Conservation (phyloP, 2,797 vertebrate genomes). For the Pipistrellus nathusii region DNA sequence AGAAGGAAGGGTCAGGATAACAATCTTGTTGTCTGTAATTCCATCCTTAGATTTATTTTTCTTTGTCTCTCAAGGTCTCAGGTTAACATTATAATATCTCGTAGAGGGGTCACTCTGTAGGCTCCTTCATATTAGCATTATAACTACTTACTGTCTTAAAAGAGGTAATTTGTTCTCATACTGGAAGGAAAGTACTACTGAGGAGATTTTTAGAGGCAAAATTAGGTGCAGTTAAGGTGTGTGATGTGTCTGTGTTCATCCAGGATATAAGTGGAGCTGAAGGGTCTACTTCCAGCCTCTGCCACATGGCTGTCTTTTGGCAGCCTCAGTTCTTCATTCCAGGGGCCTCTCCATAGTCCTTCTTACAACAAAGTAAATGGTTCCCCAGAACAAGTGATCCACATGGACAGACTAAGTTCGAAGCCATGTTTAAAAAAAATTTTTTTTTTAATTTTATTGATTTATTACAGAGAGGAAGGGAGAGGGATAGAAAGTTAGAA, state of each 20-base stretch:
- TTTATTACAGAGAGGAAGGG: too few species aligned
- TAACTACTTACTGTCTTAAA: slow-evolving; percentile 13
- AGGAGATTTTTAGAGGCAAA: slow-evolving; percentile 23
- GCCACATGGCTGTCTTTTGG: neutral
- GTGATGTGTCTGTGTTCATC: neutral
- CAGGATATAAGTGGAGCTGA: neutral
- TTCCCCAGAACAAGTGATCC: neutral
- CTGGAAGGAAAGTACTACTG: neutral
- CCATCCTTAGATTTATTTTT: neutral
- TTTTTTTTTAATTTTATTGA: neutral
- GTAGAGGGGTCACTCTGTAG: neutral
- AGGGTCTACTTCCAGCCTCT: neutral
- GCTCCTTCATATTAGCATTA: neutral
- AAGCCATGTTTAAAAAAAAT: neutral
- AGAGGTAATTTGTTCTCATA: slow-evolving; percentile 36
- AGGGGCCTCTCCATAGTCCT: neutral
- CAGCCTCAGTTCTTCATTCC: neutral
- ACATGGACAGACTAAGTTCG: neutral
- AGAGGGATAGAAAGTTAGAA: too few species aligned
- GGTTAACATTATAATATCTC: slow-evolving; percentile 30
- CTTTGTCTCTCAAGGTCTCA: neutral
- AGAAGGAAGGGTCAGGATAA: neutral
- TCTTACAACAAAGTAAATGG: slow-evolving; percentile 18
- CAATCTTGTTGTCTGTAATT: slow-evolving; percentile 26
- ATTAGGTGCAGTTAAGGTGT: neutral